Conservation (phyloP, 2,888 invertebrate species). For the Drosophila fulvimacula region DNA sequence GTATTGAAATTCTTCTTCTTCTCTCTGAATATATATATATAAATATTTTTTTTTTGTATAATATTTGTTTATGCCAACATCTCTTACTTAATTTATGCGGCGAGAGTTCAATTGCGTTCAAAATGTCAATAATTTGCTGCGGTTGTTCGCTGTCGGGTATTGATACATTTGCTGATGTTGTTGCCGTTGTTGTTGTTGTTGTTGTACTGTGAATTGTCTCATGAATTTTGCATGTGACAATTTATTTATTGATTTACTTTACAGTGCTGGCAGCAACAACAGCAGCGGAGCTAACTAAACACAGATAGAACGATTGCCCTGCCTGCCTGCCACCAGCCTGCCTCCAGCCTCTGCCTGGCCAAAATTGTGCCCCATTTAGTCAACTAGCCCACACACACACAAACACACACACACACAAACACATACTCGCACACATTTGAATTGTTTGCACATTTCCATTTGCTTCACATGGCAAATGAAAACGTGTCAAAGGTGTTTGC, state of each 20-base stretch:
- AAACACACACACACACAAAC: constrained; percentile 7
- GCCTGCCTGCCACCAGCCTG: neutral
- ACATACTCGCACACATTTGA: constrained; percentile 5
- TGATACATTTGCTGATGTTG: constrained; percentile 36
- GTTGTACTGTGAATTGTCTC: constrained; percentile 52
- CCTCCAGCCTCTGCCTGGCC: constrained; percentile 19
- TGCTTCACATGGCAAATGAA: constrained; percentile 61
- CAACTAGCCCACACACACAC: constrained; percentile 40
- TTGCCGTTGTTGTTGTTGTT: constrained; percentile 33
- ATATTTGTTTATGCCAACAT: constrained; percentile 5
- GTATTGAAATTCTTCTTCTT: constrained; percentile 14
- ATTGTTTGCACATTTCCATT: constrained; percentile 54
- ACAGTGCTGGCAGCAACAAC: constrained; percentile 15
- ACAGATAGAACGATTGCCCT: constrained; percentile 26
- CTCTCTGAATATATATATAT: too few species aligned
- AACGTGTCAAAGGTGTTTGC: constrained; percentile 81
- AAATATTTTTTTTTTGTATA: constrained; percentile 5
- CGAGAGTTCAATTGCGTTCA: constrained; percentile 77
- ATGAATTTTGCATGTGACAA: constrained; percentile 78
- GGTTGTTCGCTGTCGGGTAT: constrained; percentile 38
- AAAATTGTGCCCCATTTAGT: constrained; percentile 28
- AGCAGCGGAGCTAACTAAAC: constrained; percentile 43
- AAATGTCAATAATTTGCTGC: constrained; percentile 74
- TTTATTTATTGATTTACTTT: constrained; percentile 80
- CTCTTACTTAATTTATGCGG: constrained; percentile 64